phyloP scores from a whole-genome alignment of 2,888 invertebrate genomes.

The Drosophila anomelani region DNA sequence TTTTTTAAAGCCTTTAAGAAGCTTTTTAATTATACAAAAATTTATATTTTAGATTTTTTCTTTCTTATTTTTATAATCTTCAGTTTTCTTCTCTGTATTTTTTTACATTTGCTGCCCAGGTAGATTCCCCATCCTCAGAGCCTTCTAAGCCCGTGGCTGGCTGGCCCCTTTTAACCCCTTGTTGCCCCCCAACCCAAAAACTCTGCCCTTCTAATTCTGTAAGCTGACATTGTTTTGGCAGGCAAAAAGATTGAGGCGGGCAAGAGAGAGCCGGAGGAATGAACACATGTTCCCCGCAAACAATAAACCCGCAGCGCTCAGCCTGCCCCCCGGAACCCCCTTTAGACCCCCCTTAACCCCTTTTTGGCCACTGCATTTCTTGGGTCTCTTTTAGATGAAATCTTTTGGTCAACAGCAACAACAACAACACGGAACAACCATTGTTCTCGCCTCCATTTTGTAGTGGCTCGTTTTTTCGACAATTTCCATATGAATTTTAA shows the following conservation, averaged over 20 bases:
- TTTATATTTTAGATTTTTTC: fast-evolving
- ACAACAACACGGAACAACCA: conserved; percentile 31
- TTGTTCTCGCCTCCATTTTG: conserved; percentile 41
- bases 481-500: conserved; percentile 80
- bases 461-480: conserved; percentile 50
- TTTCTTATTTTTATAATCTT: background rate
- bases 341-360: conserved; percentile 6
- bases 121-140: conserved; percentile 29
- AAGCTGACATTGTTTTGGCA: conserved; percentile 73
- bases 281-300: conserved; percentile 73
- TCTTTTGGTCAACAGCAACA: conserved; percentile 66
- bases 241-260: conserved; percentile 22
- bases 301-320: conserved; percentile 73
- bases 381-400: conserved; percentile 76
- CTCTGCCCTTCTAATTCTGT: conserved; percentile 64
- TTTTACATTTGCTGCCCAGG: conserved; percentile 46
- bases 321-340: conserved; percentile 1
- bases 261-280: background rate
- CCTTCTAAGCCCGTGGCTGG: background rate
- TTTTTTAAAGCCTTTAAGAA: too few species aligned
- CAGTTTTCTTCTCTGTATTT: background rate
- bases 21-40: background rate
- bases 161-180: conserved; percentile 14
- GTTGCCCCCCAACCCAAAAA: background rate
- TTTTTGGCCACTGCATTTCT: conserved; percentile 71